Base-by-base conservation (phyloP, 2,797 vertebrate species). In the Selene dorsalis region DNA sequence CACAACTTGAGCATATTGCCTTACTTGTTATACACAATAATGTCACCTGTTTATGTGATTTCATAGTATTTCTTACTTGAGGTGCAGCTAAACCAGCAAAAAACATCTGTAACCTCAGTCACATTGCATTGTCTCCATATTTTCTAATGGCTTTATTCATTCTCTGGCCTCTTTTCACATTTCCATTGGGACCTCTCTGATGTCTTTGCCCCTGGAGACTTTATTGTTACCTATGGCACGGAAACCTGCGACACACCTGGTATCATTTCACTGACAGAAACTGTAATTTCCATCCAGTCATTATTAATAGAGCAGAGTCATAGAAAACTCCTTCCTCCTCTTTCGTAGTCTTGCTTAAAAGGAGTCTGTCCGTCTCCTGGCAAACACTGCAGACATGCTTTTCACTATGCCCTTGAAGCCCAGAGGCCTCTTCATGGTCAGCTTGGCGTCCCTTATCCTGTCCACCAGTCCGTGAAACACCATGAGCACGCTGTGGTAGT, bases 311-410 rank as follows among this genome's bases (percentile, higher is more conserved):
- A 1, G 45, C 6, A 61, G 14, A 38, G 18, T 71, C n/a, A 48
- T 1, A 43, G 18, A 57, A 14, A 68, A 47, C 39, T 9, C 12
- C 24, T 35, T 48, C 45, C 38, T 69, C 53, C n/a, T 69, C 60
- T 35, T 4, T 57, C 55, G 7, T 1, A 0, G 17, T 65, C 20
- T 73, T 1, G 26, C 61, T 50, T 86, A 92, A 57, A 93, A 76
- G 2, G 92, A 93, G 71, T 93, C 92, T 2, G 73, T 93, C 66
- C 93, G 87, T 87, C 91, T 96, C 81, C 94, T 93, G 60, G 93
- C 86, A 9, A 96, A 96, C 48, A 95, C 94, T 0, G 95, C 94
- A 0, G 95, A 95, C 89, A 96, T 91, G 80, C 91, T 96, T 61
- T 93, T 94, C 39, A 96, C 94, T 7, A 96, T 95, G 67, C 92